Evolutionary conservation across 1,140 invertebrate genomes (phyloP), one percentile per base, ranked within the genome.

Genomic region (Pogonognathellus flavescens): DNA sequence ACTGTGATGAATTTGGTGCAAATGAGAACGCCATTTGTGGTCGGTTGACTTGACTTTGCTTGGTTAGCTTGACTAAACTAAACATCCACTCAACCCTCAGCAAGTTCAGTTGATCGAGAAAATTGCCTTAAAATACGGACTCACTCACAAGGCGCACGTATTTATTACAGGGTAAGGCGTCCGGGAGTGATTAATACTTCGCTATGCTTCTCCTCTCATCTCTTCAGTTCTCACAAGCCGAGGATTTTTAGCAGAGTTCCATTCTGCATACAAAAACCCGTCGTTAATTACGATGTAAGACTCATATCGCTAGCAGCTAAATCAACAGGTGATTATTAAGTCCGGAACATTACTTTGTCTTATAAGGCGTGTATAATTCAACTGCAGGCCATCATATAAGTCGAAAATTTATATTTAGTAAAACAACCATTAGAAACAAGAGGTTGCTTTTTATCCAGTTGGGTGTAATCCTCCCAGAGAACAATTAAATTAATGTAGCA

Each of bases 291-390:
- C 84, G 76, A 85, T 85, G 84, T 85, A 85, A 85, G 84, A 60
- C 55, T 80, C 84, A 80, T 81, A 81, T 70, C 41, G 84, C 84
- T 82, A 60, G 18, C 16, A 76, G 84, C 76, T 57, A 85, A 81
- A 85, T 85, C 84, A 85, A 85, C 84, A 85, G 84, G 84, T 85
- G 84, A 85, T 85, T 85, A 85, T 85, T 85, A 85, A 81, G 76
- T 85, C 62, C 84, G 84, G 84, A 62, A 85, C 84, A 81, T 85
- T 85, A 85, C 84, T 81, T 85, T 80, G 70, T 76, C 80, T 85
- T 85, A 85, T 81, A 85, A 85, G 80, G 80, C 76, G 18, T 80
- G 84, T 22, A 81, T 85, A 81, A 81, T 82, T 85, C 72, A 85
- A 59, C 84, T 85, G 76, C 22, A 82, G 84, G 84, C 57, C 59